Evolutionary conservation across 2,113 vertebrate species (phyloP).

Genomic region (Scomber japonicus): DNA sequence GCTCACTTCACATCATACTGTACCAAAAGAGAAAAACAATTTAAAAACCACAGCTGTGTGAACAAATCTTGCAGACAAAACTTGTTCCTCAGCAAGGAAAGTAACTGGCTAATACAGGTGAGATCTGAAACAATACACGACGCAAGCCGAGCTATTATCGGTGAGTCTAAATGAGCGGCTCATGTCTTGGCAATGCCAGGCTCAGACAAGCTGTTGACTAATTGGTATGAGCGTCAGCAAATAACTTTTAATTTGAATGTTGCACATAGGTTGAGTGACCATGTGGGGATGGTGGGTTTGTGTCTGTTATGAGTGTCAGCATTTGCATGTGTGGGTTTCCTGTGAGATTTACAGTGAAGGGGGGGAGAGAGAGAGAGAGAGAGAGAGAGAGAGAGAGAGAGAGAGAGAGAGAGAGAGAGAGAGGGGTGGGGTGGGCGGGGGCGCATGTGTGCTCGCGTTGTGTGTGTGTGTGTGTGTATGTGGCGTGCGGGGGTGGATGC

Average conservation of each 20-base stretch:
- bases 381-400: constrained; percentile 28
- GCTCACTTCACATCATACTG: background rate
- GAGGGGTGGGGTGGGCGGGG: constrained; percentile 32
- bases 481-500: constrained; percentile 69
- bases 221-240: constrained; percentile 3
- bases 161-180: constrained; percentile 13
- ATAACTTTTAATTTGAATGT: constrained; percentile 38
- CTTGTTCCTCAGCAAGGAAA: background rate
- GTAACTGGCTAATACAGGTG: constrained; percentile 37
- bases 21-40: background rate
- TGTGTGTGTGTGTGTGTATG: constrained; percentile 47
- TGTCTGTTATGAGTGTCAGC: constrained; percentile 51
- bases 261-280: constrained; percentile 38
- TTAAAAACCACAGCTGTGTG: background rate
- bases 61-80: constrained; percentile 9
- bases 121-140: constrained; percentile 33
- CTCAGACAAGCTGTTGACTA: constrained; percentile 45
- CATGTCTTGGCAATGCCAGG: constrained; percentile 17
- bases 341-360: constrained; percentile 61
- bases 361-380: constrained; percentile 13
- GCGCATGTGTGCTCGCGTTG: constrained; percentile 43
- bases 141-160: constrained; percentile 10
- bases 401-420: constrained; percentile 17
- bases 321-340: constrained; percentile 78
- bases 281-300: constrained; percentile 32